Base-by-base conservation (phyloP, 2,113 vertebrate genomes). In the Thunnus thynnus region DNA sequence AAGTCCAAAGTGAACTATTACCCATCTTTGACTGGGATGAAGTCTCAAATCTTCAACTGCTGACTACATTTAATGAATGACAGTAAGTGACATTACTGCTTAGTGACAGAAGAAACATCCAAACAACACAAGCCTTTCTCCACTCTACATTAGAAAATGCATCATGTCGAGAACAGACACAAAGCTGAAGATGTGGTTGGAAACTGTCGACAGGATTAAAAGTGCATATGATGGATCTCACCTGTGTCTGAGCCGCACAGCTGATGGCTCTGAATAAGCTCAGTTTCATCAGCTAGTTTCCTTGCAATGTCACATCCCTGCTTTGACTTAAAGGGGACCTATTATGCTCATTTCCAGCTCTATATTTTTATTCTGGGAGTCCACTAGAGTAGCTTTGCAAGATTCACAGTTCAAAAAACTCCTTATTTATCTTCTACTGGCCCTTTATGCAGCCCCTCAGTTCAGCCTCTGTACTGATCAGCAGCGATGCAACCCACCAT, bases 251-350 rank as follows among this genome's bases (percentile, higher is more conserved):
- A 62, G 74, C 46, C 7, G 55, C 72, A 51, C 70, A 72, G 75
- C 68, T 78, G 80, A 36, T 61, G 25, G 64, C 69, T 46, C 66
- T 71, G 65, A 86, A 85, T 80, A 56, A 80, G 65, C 73, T 76
- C 56, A 7, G 61, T 82, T 62, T 78, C 75, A 86, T 79, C 78
- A 64, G 55, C 16, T 11, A 51, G 58, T 76, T 58, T 50, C 44
- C 83, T 62, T 76, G 72, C 70, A 75, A 58, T 83, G 76, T 78
- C 73, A 84, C 75, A 75, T 79, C 77, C 74, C 55, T 72, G 72
- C 61, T 64, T 82, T 57, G 78, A 84, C 85, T 85, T 90, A 72
- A 88, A 72, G 58, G 36, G 36, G 36, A 9, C 36, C 36, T 41
- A 9, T 41, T 41, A 41, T 41, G 36, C 36, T 41, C 36, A 41